These are phyloP conservation scores for Aphrocallistes beatrix DNA, from an alignment of 37 sponge, comb jelly and placozoan genomes.

Conservation along the genomic window DNA sequence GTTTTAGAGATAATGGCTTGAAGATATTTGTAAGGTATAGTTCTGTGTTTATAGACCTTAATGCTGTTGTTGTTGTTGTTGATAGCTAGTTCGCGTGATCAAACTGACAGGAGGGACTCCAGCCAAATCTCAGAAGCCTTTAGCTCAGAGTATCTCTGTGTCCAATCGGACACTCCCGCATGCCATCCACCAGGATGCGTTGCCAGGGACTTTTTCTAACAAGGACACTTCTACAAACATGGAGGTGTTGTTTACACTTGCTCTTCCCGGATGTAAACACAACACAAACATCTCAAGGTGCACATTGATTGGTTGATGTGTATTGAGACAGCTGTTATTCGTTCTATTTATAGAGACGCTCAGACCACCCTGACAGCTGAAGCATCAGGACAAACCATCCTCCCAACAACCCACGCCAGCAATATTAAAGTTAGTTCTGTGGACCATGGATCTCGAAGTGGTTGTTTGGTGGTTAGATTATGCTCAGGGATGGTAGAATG, in stretches of 20 bases:
- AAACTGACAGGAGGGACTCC: neutral
- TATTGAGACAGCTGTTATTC: neutral
- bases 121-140: neutral
- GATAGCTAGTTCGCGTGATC: neutral
- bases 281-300: neutral
- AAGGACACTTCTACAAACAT: neutral
- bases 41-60: too few species aligned
- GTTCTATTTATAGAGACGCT: neutral
- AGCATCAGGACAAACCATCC: neutral
- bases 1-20: too few species aligned
- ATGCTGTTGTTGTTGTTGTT: too few species aligned
- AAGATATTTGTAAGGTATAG: too few species aligned
- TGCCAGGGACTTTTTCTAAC: neutral
- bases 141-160: neutral
- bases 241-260: neutral
- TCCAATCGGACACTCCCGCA: neutral
- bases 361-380: neutral
- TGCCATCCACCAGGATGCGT: neutral
- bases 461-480: neutral
- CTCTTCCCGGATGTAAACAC: neutral
- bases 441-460: neutral
- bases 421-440: neutral
- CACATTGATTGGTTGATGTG: neutral
- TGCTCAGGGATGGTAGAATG: neutral
- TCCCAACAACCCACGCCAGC: neutral